Percentiles rank a stretch among this genome's conserved stretches.
Evolutionary conservation across 2,113 vertebrate species (phyloP).

Genomic region (Halichoerus grypus): DNA sequence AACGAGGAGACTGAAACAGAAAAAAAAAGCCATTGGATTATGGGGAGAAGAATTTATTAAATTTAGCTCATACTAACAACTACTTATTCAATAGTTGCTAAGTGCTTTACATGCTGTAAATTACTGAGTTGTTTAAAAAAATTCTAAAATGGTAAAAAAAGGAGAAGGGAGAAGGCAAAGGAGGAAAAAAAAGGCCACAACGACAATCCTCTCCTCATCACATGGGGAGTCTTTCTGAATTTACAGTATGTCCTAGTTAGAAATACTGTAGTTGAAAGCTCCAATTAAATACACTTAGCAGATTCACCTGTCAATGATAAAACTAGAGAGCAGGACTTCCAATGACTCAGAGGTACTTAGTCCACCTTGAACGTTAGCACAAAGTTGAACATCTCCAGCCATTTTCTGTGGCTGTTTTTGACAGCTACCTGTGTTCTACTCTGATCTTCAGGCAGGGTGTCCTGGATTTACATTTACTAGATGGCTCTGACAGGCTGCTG

Average conservation of each 20-base stretch:
- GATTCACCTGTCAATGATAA: background rate
- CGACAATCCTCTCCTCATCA: background rate
- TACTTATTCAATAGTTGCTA: conserved; percentile 10
- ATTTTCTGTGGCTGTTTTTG: background rate
- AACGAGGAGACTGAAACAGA: background rate
- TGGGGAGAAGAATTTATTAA: background rate
- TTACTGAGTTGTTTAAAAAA: background rate
- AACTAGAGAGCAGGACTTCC: background rate
- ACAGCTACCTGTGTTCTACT: background rate
- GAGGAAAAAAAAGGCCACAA: background rate
- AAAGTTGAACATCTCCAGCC: background rate
- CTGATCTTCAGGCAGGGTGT: background rate
- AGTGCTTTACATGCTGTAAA: background rate
- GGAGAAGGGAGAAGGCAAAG: background rate
- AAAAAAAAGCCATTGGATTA: background rate
- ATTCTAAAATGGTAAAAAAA: background rate
- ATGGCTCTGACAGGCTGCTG: background rate
- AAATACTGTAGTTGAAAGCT: background rate
- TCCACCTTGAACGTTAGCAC: background rate
- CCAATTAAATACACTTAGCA: background rate
- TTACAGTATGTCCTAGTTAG: background rate
- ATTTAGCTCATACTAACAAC: background rate
- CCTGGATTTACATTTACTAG: background rate
- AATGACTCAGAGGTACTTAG: background rate
- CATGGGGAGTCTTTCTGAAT: background rate